Evolutionary conservation across 2,888 invertebrate genomes (phyloP).

Genomic region (Patella caerulea): DNA sequence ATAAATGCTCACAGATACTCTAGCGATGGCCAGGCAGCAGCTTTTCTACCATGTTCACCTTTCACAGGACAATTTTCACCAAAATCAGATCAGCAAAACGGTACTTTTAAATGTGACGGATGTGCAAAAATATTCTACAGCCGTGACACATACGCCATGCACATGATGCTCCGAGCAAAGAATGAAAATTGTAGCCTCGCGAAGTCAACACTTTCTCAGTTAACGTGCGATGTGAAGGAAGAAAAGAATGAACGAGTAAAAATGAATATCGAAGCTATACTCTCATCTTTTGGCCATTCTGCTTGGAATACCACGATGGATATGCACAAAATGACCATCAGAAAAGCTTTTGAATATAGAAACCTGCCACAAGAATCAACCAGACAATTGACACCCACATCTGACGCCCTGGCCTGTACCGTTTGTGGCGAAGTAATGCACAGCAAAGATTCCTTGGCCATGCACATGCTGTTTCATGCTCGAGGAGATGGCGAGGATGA

Average conservation of each 20-base stretch:
- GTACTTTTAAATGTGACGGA: constrained; percentile 66
- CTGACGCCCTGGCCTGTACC: constrained; percentile 38
- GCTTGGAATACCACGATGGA: constrained; percentile 10
- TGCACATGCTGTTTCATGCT: constrained; percentile 66
- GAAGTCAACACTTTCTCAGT: not conserved
- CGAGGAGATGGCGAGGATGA: constrained; percentile 18
- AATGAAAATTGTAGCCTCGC: constrained; percentile 57
- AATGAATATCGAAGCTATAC: not conserved
- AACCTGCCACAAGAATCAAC: not conserved
- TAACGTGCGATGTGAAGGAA: not conserved
- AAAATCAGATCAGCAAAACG: not conserved
- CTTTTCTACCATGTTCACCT: constrained; percentile 1
- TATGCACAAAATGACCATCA: not conserved
- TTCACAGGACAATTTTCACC: not conserved
- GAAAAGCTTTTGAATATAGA: constrained; percentile 4
- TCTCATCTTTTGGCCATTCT: not conserved
- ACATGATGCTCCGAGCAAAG: constrained; percentile 70
- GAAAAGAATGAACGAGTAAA: constrained; percentile 5
- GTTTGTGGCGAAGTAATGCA: constrained; percentile 58
- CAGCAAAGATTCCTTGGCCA: constrained; percentile 65
- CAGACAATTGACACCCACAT: not conserved
- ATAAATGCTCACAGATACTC: constrained; percentile 25
- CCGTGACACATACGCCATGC: constrained; percentile 71
- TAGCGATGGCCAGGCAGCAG: not conserved
- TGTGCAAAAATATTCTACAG: constrained; percentile 67